These are phyloP conservation scores for Erpornis zantholeuca DNA, from an alignment of 2,113 vertebrate genomes.

Conservation along the genomic window DNA sequence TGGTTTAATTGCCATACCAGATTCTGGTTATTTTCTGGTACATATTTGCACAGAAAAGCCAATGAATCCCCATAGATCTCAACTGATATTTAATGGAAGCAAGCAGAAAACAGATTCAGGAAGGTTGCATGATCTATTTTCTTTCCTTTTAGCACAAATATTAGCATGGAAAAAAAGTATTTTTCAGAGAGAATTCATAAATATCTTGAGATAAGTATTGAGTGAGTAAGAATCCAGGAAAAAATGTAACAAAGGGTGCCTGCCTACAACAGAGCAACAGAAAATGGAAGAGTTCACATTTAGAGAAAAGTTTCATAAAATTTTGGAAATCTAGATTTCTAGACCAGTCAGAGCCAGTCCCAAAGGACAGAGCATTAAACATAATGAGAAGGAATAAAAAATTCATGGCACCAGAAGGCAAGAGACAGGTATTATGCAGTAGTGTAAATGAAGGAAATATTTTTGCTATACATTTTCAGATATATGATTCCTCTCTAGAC, in stretches of 20 bases:
- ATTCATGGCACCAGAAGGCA: background rate
- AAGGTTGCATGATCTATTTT: background rate
- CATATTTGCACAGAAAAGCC: background rate
- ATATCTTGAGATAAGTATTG: background rate
- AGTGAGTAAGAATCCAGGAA: background rate
- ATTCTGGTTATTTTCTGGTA: background rate
- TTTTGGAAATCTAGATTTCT: background rate
- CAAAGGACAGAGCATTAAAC: background rate
- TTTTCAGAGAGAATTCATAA: background rate
- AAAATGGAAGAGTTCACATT: background rate
- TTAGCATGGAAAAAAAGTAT: background rate
- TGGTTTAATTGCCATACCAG: background rate
- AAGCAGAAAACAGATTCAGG: background rate
- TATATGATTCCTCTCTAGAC: background rate
- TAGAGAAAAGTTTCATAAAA: background rate
- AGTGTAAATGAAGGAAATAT: background rate
- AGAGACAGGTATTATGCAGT: background rate
- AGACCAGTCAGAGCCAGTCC: background rate
- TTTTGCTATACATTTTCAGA: background rate
- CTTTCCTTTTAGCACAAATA: background rate
- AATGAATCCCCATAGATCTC: background rate
- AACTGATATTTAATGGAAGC: background rate
- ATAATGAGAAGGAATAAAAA: background rate
- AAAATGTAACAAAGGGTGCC: background rate
- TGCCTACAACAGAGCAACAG: background rate